Conservation (phyloP, 2,888 invertebrate genomes). For the Habrosyne pyritoides region DNA sequence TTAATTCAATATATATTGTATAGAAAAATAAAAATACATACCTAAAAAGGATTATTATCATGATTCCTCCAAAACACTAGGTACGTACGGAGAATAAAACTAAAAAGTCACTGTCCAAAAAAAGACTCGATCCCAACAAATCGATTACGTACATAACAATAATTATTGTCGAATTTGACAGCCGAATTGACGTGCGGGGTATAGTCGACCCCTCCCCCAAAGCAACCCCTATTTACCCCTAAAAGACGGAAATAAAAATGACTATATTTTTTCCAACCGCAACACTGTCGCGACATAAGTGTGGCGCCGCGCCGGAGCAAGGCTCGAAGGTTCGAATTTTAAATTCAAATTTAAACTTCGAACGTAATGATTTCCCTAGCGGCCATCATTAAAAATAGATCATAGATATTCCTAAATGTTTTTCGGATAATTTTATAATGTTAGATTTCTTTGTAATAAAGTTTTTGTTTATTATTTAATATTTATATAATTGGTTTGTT, state of each 20-base stretch:
- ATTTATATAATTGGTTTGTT: slow-evolving; percentile 7
- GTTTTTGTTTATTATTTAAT: slow-evolving; percentile 3
- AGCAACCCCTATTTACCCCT: slow-evolving; percentile 40
- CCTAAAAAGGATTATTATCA: too few relatives aligned
- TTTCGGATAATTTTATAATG: slow-evolving; percentile 58
- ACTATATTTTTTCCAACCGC: slow-evolving; percentile 57
- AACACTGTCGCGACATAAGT: slow-evolving; percentile 56
- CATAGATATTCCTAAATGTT: slow-evolving; percentile 50
- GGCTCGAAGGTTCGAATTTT: slow-evolving; percentile 65
- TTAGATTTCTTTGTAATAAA: slow-evolving; percentile 24
- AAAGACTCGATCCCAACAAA: slow-evolving; percentile 28
- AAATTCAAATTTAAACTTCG: slow-evolving; percentile 50
- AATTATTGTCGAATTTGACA: slow-evolving; percentile 38
- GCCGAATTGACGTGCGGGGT: slow-evolving; percentile 24
- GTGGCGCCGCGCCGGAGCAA: slow-evolving; percentile 65
- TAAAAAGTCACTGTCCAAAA: slow-evolving; percentile 6
- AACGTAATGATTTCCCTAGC: slow-evolving; percentile 60
- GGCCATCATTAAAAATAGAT: slow-evolving; percentile 77
- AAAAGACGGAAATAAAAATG: slow-evolving; percentile 47
- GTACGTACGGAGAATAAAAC: background rate
- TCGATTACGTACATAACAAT: slow-evolving; percentile 47
- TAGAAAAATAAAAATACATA: too few relatives aligned
- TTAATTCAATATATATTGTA: too few relatives aligned
- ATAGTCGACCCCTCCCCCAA: slow-evolving; percentile 25
- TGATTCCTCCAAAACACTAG: slow-evolving; percentile 8